These are phyloP conservation scores for Tubiluchus corallicola DNA, from an alignment of 2,888 invertebrate species.

Conservation along the genomic window DNA sequence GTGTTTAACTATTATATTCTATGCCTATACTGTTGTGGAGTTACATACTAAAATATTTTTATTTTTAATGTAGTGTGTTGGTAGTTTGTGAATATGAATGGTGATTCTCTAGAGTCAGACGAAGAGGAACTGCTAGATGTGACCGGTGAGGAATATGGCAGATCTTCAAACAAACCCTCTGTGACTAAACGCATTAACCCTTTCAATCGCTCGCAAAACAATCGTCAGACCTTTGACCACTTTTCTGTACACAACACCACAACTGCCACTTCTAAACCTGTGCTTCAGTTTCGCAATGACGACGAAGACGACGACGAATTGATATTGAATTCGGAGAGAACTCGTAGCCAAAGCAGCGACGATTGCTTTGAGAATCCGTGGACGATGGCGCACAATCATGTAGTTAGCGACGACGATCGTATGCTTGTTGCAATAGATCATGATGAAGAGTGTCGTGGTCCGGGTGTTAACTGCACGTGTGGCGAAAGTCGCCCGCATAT, in stretches of 20 bases:
- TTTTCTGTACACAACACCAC: not conserved
- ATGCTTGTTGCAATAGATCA: not conserved
- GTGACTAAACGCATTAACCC: not conserved
- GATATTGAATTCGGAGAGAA: not conserved
- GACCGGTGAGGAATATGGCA: not conserved
- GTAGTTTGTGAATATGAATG: too few species aligned
- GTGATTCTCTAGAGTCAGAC: too few species aligned
- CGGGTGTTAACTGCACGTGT: too few species aligned
- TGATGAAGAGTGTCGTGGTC: too few species aligned
- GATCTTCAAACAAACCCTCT: not conserved
- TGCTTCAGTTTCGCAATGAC: not conserved
- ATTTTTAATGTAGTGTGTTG: too few species aligned
- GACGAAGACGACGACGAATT: not conserved
- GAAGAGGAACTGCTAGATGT: constrained; percentile 1
- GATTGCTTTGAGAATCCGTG: not conserved
- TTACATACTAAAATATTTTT: too few species aligned
- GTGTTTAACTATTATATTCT: too few species aligned
- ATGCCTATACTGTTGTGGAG: too few species aligned
- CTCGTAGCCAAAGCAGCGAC: not conserved
- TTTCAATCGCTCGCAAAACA: not conserved
- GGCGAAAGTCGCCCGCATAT: too few species aligned
- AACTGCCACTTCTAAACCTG: too few species aligned
- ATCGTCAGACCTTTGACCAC: too few species aligned
- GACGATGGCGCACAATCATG: not conserved
- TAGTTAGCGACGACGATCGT: not conserved